Evolutionary conservation across 2,113 vertebrate species (phyloP), one percentile per base, ranked within the genome.

Genomic region (Corythaixoides concolor): DNA sequence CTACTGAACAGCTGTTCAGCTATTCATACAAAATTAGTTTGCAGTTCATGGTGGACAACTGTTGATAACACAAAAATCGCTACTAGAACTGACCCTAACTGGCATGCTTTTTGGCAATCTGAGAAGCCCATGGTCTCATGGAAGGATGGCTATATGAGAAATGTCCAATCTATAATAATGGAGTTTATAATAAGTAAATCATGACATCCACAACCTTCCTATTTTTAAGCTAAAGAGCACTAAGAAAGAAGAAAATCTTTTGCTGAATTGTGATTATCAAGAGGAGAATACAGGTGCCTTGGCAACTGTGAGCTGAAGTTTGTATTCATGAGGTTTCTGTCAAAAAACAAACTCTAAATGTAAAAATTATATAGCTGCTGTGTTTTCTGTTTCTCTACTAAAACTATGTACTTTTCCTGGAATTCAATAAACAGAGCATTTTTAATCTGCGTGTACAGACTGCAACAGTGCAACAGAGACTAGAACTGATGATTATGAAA

Each of bases 401-500:
- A 88, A 94, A 92, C 59, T 11, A 41, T 6, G 1, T 74, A 37
- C 33, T 94, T 88, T 39, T 84, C 20, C 49, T 73, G 52, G 77
- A 74, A 90, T 76, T 94, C 49, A 95, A 41, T 93, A 95, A 96
- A 97, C 30, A 67, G 37, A 77, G 13, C 11, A 78, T 83, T 97
- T 95, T 84, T 75, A 77, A 75, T 93, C 84, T 78, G 35, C 72
- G 74, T 67, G 23, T 80, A 90, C 64, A 92, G 43, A 72, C 28
- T 94, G 33, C 59, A 95, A 39, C 69, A 90, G 33, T 93, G 55
- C 35, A 95, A 23, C 73, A 94, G 49, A 89, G 68, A 92, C 58
- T 56, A 82, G 80, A 95, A 88, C 41, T 95, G 88, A 97, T 85
- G 66, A 92, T 96, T 72, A 12, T 86, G 90, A 95, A 95, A 63